Conservation (phyloP, 2,797 vertebrate species). For the Oreonectes daqikongensis region DNA sequence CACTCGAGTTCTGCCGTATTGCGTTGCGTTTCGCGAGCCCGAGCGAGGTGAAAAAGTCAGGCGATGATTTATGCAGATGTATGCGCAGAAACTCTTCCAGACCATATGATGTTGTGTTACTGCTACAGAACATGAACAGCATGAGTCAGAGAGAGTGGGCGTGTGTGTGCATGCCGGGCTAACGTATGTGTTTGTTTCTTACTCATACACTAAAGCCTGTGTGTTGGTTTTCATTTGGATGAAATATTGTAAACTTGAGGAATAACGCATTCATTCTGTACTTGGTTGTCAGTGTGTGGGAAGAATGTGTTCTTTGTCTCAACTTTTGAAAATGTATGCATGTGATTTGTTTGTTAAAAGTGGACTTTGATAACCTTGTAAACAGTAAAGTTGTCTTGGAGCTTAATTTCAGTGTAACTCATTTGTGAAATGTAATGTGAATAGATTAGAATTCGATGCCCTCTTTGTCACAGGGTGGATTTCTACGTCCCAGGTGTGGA, state of each 20-base stretch:
- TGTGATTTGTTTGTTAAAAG: neutral
- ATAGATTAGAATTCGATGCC: neutral
- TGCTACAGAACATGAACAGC: slow-evolving; percentile 61
- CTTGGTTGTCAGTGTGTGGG: slow-evolving; percentile 7
- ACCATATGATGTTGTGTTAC: slow-evolving; percentile 59
- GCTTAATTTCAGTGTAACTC: neutral
- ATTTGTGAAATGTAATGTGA: neutral
- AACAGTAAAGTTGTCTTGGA: neutral
- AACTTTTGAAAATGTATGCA: neutral
- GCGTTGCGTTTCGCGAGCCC: slow-evolving; percentile 52
- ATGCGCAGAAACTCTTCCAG: slow-evolving; percentile 62
- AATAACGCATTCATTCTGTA: neutral
- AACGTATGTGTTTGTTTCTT: slow-evolving; percentile 33
- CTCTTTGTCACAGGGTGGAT: slow-evolving; percentile 82
- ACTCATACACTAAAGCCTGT: slow-evolving; percentile 21
- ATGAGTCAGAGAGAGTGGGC: slow-evolving; percentile 45
- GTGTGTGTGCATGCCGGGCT: slow-evolving; percentile 38
- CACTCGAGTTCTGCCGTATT: neutral
- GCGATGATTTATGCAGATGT: slow-evolving; percentile 67
- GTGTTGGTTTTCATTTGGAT: neutral
- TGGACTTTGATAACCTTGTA: neutral
- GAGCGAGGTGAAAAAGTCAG: slow-evolving; percentile 48
- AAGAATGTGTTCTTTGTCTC: neutral
- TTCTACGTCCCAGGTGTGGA: slow-evolving; percentile 90
- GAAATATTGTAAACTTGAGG: neutral